These are phyloP conservation scores for Perognathus longimembris DNA, from an alignment of 2,113 vertebrate species.

Conservation along the genomic window DNA sequence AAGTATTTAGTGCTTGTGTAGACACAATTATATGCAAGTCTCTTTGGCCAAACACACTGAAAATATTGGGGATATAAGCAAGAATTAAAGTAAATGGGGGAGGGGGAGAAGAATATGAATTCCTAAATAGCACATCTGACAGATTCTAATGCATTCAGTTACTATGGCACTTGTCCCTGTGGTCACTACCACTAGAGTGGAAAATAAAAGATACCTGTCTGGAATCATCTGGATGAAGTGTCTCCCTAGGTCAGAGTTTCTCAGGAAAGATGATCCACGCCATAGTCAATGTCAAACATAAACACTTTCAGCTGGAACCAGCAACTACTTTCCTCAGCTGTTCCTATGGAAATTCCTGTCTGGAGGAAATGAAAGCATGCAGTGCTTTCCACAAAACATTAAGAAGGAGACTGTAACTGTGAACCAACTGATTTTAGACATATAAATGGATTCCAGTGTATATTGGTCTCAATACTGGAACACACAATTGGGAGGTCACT, in stretches of 20 bases:
- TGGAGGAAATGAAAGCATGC: not conserved
- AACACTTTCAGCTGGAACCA: not conserved
- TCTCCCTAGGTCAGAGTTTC: not conserved
- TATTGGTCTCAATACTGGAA: no score
- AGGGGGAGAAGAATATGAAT: not conserved
- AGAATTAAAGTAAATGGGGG: not conserved
- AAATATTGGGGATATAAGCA: not conserved
- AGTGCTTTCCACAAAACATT: not conserved
- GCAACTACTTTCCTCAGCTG: not conserved
- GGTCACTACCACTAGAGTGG: not conserved
- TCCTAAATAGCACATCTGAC: not conserved
- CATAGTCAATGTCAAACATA: not conserved
- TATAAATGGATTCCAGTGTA: not conserved
- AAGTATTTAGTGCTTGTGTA: not conserved
- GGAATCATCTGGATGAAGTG: not conserved
- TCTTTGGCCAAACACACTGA: not conserved
- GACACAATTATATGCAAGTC: not conserved
- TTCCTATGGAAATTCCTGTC: slow-evolving; percentile 1
- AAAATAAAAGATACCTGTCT: not conserved
- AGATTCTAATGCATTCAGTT: not conserved
- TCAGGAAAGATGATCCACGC: not conserved
- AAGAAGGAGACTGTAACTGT: slow-evolving; percentile 6
- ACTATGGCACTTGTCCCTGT: not conserved
- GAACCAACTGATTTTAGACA: not conserved
- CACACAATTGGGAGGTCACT: not conserved